Base-by-base conservation (phyloP, 2,113 vertebrate species). In the Variabilichromis moorii region DNA sequence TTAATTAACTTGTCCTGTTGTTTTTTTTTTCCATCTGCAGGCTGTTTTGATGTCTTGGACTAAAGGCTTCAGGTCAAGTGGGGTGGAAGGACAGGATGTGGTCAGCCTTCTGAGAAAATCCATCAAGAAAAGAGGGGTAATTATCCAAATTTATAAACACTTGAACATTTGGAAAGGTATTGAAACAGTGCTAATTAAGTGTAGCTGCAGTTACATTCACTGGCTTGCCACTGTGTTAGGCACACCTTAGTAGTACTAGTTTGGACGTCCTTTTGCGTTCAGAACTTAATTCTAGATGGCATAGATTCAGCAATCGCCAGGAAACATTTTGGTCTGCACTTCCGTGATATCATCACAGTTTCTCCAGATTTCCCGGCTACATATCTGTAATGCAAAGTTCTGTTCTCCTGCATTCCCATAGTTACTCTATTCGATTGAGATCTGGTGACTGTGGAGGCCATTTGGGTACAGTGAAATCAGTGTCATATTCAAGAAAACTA, bases 11-110 rank as follows among this genome's bases (percentile, higher is more conserved):
- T 80, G 6, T n/a, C 24, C 4, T 33, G 4, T 81, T 83, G n/a
- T 54, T 80, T 0, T 66, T 3, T 33, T 63, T 76, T 53, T 8
- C 6, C 28, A 10, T 73, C 51, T 94, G 9, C 68, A 99, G 98
- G 98, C 98, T 95, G 93, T 97, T 89, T 95, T 99, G 2, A 83
- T 99, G 7, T 97, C 96, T 0, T 99, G 99, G 98, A 99, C 98
- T 0, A 99, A 99, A 93, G 97, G 97, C 1, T 99, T 99, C 95
- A 98, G 96, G 51, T 95, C 96, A 73, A 97, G 97, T 66, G 98
- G 98, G 1, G 98, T 99, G 35, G 99, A 99, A 91, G 99, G 99
- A 35, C 97, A 93, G 24, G 98, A 99, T 0, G 98, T 99, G 71
- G 98, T 99, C 26, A 88, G 85, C 1, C 87, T 99, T 85, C 95